A percentile compares a stretch with the other conserved stretches of the same genome.
phyloP scores from a whole-genome alignment of 2,113 vertebrate genomes.

The Lasiurus borealis region DNA sequence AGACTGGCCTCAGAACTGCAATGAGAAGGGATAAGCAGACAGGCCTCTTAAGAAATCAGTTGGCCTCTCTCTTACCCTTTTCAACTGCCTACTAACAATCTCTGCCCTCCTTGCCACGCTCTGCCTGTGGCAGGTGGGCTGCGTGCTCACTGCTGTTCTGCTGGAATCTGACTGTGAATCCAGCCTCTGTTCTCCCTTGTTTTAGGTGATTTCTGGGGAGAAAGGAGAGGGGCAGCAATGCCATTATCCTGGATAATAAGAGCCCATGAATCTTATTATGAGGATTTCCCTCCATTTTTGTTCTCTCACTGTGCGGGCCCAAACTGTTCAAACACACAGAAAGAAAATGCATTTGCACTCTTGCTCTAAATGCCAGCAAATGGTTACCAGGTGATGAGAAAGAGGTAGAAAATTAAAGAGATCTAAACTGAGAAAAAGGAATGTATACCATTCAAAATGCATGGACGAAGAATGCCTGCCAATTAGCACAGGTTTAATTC shows the following conservation, averaged over 20 bases:
- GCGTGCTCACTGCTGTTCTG: conserved; percentile 42
- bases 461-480: neutral
- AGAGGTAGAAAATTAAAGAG: neutral
- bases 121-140: neutral
- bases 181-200: neutral
- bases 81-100: conserved; percentile 37
- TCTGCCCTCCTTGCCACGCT: neutral
- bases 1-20: conserved; percentile 67
- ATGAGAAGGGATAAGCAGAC: conserved; percentile 71
- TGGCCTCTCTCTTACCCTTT: conserved; percentile 27
- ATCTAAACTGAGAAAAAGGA: neutral
- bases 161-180: conserved; percentile 49
- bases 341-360: conserved; percentile 13
- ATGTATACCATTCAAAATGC: neutral
- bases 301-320: neutral
- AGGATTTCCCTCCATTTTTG: conserved; percentile 33
- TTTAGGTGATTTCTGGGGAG: conserved; percentile 23
- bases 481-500: conserved; percentile 27
- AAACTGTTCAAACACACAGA: conserved; percentile 38
- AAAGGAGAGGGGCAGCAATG: neutral
- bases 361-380: conserved; percentile 51
- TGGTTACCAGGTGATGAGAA: conserved; percentile 26
- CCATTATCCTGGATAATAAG: conserved; percentile 46
- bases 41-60: conserved; percentile 71
- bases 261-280: neutral